phyloP scores from a whole-genome alignment of 2,797 vertebrate genomes.

The Pangasius macronema region DNA sequence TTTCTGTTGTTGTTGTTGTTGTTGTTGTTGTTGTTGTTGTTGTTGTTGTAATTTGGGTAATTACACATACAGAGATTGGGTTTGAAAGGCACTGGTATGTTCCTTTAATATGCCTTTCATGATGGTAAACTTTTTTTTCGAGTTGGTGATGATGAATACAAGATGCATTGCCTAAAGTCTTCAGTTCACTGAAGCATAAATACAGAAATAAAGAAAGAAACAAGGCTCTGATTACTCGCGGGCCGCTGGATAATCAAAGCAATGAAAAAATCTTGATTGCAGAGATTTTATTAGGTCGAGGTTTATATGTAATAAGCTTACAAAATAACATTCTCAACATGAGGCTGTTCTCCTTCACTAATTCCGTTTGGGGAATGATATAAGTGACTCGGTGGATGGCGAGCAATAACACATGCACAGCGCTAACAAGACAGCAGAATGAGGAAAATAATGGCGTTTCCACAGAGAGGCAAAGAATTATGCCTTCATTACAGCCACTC shows the following conservation, averaged over 20 bases:
- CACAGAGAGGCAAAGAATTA: constrained; percentile 33
- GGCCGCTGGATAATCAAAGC: constrained; percentile 16
- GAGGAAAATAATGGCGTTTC: constrained; percentile 23
- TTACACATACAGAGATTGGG: not conserved
- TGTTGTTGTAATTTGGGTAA: not conserved
- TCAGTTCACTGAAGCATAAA: not conserved
- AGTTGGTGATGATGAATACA: constrained; percentile 11
- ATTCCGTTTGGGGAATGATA: constrained; percentile 14
- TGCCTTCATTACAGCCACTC: constrained; percentile 50
- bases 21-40: not conserved
- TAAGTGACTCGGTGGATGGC: constrained; percentile 17
- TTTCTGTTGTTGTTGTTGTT: not conserved
- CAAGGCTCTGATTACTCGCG: constrained; percentile 14
- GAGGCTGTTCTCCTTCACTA: not conserved
- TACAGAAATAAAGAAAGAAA: constrained; percentile 8
- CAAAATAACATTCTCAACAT: not conserved
- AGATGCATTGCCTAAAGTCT: not conserved
- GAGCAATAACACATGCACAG: constrained; percentile 28
- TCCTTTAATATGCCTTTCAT: not conserved
- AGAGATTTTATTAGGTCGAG: constrained; percentile 30
- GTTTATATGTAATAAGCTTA: constrained; percentile 15
- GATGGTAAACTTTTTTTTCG: not conserved
- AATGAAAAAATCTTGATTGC: constrained; percentile 17
- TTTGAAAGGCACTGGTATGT: not conserved
- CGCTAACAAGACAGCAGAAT: constrained; percentile 44